Evolutionary conservation across 2,113 vertebrate genomes (phyloP), one percentile per base, ranked within the genome.

Genomic region (Motacilla alba): DNA sequence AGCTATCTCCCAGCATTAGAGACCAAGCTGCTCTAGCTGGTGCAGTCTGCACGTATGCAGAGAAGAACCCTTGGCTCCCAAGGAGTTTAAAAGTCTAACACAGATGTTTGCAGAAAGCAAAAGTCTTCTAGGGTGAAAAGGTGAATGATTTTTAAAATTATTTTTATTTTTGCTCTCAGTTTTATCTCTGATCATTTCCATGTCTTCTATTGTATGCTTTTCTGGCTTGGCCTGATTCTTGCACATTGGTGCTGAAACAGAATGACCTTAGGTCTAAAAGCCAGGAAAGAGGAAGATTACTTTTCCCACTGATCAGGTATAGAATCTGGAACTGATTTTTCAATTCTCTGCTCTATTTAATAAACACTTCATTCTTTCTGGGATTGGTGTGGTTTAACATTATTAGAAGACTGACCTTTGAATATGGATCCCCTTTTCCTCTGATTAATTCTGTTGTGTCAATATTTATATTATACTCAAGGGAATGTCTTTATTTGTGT

Each of bases 391-490:
- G 12, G 7, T 89, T 94, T 66, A 79, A 26, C 15, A 60, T 49
- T 79, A 72, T 78, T 79, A 62, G 69, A 84, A 82, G 35, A 60
- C 14, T 93, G 81, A 90, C 39, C 46, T 81, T 92, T 95, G 35
- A 69, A 66, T 91, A 73, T 33, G 10, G 50, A 80, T 31, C 35
- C 8, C 9, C 37, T 30, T 92, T 91, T 92, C 39, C 59, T 85
- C 87, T 95, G 22, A 83, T 93, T 93, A 72, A 67, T 85, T 89
- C 67, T 73, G 28, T 89, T 95, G 73, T 85, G 70, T 83, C 79
- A 91, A 88, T 94, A 93, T 95, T 96, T 95, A 76, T 74, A 30
- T 77, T 88, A 70, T 69, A 77, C 81, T 83, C 59, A 86, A 33
- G 1, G 27, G 79, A 90, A 94, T 80, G 43, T 77, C 89, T 75